Evolutionary conservation across 2,888 invertebrate species (phyloP), one percentile per base, ranked within the genome.

Genomic region (Helleia helle): DNA sequence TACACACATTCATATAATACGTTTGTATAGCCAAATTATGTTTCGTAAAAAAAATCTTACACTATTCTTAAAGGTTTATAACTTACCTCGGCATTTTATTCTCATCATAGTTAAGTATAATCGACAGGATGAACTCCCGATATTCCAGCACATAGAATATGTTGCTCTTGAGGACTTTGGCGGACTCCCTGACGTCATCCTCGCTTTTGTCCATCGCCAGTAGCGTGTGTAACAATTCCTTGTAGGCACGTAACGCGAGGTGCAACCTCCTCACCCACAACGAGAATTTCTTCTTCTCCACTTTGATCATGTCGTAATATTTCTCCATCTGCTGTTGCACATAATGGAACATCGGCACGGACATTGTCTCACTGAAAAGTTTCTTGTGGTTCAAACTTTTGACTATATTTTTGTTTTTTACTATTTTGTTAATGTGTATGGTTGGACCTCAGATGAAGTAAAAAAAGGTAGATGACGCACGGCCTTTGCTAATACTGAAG

Each of bases 91-190:
- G 93, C 89, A 95, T 93, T 83, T 93, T 93, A 54, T 89, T 79
- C 62, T 95, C 93, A 64, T 96, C 92, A 76, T 91, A 99, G 58
- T 89, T 90, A 51, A 93, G 86, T 58, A 97, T 79, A 51, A 96
- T 89, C 38, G 89, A 88, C 42, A 96, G 80, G 59, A 96, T 89
- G 52, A 96, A 90, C 74, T 99, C 98, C 49, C 98, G 88, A 71
- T 97, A 97, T 74, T 99, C 98, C 55, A 94, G 86, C 31, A 96
- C 92, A 76, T 98, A 98, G 76, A 98, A 95, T 50, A 96, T 90
- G 71, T 94, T 95, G 71, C 93, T 93, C 74, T 96, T 93, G 52
- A 98, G 90, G 56, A 95, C 92, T 77, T 91, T 91, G 27, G 95
- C 91, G 9, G 94, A 92, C 40, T 93, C 92, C 51, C 88, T 86